phyloP scores from a whole-genome alignment of 1,140 invertebrate species.

The Venturia canescens region DNA sequence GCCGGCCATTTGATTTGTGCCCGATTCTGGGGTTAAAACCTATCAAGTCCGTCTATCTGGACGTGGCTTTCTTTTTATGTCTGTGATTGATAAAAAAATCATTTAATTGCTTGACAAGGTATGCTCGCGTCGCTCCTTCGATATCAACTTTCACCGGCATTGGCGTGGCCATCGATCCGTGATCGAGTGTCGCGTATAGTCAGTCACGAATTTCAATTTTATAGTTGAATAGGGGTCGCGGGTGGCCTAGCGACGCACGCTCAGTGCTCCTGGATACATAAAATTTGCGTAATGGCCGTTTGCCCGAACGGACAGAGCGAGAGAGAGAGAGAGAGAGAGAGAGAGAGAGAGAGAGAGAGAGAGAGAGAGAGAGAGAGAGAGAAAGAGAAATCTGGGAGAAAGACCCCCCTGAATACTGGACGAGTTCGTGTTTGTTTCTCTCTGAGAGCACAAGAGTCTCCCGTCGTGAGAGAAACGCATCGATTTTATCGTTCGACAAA shows the following conservation, averaged over 20 bases:
- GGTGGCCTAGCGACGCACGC: constrained; percentile 16
- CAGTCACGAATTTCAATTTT: constrained; percentile 30
- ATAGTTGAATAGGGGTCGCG: constrained; percentile 12
- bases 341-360: constrained; percentile 9
- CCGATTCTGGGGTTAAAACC: neutral
- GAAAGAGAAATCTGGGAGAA: neutral
- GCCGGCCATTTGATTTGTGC: neutral
- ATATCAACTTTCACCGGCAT: constrained; percentile 12
- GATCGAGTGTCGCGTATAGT: constrained; percentile 1
- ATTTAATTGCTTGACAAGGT: neutral
- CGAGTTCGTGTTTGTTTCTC: constrained; percentile 34
- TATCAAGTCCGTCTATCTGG: neutral
- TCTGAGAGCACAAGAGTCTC: neutral
- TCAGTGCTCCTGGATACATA: constrained; percentile 41
- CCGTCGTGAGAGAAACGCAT: neutral
- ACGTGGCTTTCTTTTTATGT: neutral
- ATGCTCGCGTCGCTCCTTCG: neutral
- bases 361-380: constrained; percentile 6
- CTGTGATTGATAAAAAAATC: neutral
- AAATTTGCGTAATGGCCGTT: constrained; percentile 42
- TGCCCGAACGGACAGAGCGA: neutral
- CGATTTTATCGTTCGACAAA: neutral
- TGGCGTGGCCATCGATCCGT: neutral
- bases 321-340: neutral
- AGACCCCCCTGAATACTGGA: constrained; percentile 29